Evolutionary conservation across 2,797 vertebrate genomes (phyloP).

Genomic region (Numenius phaeopus): DNA sequence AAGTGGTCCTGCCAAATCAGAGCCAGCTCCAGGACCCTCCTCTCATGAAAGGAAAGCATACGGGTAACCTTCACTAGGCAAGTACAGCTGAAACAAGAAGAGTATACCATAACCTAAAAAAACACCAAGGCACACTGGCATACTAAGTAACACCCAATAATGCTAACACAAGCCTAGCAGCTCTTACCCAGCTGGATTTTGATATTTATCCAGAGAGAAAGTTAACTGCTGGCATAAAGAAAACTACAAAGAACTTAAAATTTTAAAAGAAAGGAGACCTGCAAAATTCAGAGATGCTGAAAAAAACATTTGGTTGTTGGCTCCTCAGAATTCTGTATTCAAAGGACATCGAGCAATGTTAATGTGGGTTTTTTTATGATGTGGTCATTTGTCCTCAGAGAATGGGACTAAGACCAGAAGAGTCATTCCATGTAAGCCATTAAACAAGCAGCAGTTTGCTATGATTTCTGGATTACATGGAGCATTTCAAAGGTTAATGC

Average conservation of each 20-base stretch:
- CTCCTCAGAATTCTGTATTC: background rate
- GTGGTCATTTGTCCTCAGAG: background rate
- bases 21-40: fast-evolving
- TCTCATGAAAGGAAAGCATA: background rate
- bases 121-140: background rate
- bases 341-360: background rate
- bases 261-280: background rate
- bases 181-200: background rate
- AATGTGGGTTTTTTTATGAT: fast-evolving
- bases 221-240: background rate
- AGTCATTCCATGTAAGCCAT: background rate
- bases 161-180: background rate
- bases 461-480: background rate
- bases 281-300: background rate
- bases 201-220: background rate
- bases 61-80: background rate
- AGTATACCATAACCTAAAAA: background rate
- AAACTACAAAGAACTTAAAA: background rate
- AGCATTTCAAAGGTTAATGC: background rate
- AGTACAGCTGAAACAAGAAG: background rate
- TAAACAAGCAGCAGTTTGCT: background rate
- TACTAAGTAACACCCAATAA: background rate
- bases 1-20: background rate
- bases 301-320: background rate
- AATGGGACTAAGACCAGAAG: background rate